These are phyloP conservation scores for Medauroidea extradentata DNA, from an alignment of 1,140 invertebrate genomes.

Conservation along the genomic window DNA sequence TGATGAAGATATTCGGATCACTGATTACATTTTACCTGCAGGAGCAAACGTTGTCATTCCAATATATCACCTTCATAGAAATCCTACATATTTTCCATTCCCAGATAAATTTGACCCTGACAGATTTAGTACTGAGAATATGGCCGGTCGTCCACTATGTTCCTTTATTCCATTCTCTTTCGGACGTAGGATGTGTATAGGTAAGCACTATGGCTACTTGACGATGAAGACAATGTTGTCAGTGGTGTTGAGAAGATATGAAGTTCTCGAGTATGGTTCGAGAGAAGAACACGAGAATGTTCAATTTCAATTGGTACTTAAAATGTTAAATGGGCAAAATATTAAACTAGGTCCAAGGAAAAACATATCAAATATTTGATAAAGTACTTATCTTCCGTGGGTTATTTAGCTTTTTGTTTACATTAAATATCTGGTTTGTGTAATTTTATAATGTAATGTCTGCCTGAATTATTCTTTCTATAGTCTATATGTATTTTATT, in stretches of 20 bases:
- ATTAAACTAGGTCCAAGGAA: too few relatives aligned
- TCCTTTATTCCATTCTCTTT: constrained; percentile 42
- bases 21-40: constrained; percentile 31
- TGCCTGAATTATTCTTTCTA: too few relatives aligned
- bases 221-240: constrained; percentile 5
- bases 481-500: too few relatives aligned
- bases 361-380: too few relatives aligned
- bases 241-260: neutral
- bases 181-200: constrained; percentile 3
- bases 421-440: too few relatives aligned
- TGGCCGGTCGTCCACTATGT: constrained; percentile 31
- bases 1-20: neutral
- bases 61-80: constrained; percentile 44
- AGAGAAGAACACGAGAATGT: too few relatives aligned
- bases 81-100: constrained; percentile 47
- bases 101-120: constrained; percentile 55
- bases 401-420: too few relatives aligned
- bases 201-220: constrained; percentile 2
- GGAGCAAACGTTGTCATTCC: constrained; percentile 41
- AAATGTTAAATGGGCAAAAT: too few relatives aligned
- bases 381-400: too few relatives aligned
- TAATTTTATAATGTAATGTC: too few relatives aligned
- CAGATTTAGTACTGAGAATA: constrained; percentile 44
- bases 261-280: too few relatives aligned
- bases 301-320: too few relatives aligned